Percentiles rank a stretch among this genome's conserved stretches.
These are phyloP conservation scores for Eupithecia inturbata DNA, from an alignment of 2,888 invertebrate genomes.

Conservation along the genomic window DNA sequence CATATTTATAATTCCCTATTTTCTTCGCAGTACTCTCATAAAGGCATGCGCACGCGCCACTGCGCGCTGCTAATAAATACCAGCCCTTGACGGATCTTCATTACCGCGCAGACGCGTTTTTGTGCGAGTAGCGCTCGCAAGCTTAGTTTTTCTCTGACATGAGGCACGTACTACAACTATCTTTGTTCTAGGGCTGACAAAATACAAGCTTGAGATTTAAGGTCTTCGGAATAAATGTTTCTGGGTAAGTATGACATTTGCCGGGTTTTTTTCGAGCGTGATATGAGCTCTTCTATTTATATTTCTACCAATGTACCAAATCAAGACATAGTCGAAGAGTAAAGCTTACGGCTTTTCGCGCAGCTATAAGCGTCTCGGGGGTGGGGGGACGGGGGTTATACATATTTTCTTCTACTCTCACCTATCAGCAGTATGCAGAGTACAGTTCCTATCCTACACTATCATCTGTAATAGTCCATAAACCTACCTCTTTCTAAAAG, in stretches of 20 bases:
- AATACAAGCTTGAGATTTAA: background rate
- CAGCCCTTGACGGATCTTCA: constrained; percentile 74
- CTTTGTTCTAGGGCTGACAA: constrained; percentile 22
- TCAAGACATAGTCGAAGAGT: background rate
- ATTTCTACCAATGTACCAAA: no score
- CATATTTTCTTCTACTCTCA: background rate
- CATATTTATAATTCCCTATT: background rate
- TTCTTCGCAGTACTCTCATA: background rate
- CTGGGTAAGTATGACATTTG: background rate
- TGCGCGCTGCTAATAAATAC: constrained; percentile 71
- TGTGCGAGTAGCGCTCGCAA: constrained; percentile 39
- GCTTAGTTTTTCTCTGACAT: constrained; percentile 29
- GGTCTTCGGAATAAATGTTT: background rate
- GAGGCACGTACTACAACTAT: constrained; percentile 18
- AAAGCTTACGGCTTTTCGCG: background rate
- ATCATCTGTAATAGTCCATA: no score
- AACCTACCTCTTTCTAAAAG: background rate
- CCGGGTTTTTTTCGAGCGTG: background rate
- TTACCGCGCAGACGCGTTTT: constrained; percentile 76
- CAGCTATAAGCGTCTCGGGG: no score
- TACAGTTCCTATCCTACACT: no score
- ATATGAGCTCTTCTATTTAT: background rate
- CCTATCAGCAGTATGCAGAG: no score
- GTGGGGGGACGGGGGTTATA: no score
- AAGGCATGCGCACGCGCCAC: constrained; percentile 66